Evolutionary conservation across 1,140 invertebrate species (phyloP), one percentile per base, ranked within the genome.

Genomic region (Alviniconcha marisindica): DNA sequence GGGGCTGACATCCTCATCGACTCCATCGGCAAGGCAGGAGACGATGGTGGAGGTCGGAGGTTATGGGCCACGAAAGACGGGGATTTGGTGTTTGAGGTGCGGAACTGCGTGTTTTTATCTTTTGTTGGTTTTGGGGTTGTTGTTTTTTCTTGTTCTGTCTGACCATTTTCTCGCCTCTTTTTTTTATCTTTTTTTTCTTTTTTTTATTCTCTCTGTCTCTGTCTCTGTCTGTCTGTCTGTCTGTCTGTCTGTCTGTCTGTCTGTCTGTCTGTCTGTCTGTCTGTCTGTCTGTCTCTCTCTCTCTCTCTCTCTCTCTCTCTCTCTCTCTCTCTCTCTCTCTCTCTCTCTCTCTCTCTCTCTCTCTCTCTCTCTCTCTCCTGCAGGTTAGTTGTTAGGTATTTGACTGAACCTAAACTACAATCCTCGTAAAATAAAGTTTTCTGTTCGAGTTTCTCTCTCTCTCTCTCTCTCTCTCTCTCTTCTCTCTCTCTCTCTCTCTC

Each of bases 81-180:
- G 31, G 73, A 76, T 31, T 31, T 76, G 24, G 44, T 76, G n/a
- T 76, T 54, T 51, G 21, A 51, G 73, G 73, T 76, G 24, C 3
- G 73, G 44, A 48, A 48, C 5, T 48, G 18, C 44, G 44, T 63
- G 10, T 63, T 63, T 63, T 63, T 5, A n/a, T 14, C 60, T 4
- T n/a, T 63, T 63, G 24, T 63, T 31, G 60, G 28, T 63, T 10
- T 63, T 63, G 60, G 10, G 60, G 7, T 10, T 63, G 10, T 48
- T 48, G 44, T 48, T 48, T 48, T 48, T 48, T 48, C 44, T 18
- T 48, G 44, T 48, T 48, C 44, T 48, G 7, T 48, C 44, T 48
- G 7, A 48, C 44, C 18, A 5, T 48, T 18, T 48, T 18, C 18
- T 48, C 21, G 60, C 5, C 24, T 31, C 10, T n/a, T n/a, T 63